Conservation (phyloP, 2,797 vertebrate genomes). For the Danio tinwini region DNA sequence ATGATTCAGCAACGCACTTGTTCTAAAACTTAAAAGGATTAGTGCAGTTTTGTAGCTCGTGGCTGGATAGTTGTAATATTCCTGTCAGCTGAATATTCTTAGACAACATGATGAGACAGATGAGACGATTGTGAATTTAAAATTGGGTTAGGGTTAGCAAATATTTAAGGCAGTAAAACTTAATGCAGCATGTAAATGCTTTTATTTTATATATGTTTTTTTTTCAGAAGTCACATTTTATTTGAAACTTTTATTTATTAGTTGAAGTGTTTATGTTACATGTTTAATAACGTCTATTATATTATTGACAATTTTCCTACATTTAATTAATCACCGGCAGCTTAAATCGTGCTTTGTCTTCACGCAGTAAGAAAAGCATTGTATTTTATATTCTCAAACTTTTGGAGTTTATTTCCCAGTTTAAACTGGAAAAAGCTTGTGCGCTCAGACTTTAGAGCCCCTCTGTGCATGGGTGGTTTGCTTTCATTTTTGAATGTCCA, state of each 20-base stretch:
- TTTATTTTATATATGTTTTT: too few relatives aligned
- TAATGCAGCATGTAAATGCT: too few relatives aligned
- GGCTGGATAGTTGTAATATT: not conserved
- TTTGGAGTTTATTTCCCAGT: not conserved
- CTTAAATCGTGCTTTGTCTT: not conserved
- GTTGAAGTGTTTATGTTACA: not conserved
- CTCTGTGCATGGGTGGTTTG: not conserved
- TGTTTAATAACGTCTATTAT: not conserved
- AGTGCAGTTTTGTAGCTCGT: not conserved
- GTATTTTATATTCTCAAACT: not conserved
- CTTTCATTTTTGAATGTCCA: not conserved
- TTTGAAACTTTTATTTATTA: not conserved
- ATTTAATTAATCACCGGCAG: not conserved
- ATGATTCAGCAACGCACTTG: not conserved
- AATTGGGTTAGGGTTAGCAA: too few relatives aligned
- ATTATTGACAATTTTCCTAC: not conserved
- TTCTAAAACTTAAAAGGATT: not conserved
- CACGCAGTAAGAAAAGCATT: not conserved
- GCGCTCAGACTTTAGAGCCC: not conserved
- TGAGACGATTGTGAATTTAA: not conserved
- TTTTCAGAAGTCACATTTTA: too few relatives aligned
- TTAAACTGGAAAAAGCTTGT: not conserved
- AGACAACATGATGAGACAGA: not conserved
- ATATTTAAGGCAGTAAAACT: too few relatives aligned
- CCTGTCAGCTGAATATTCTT: not conserved